Evolutionary conservation across 2,113 vertebrate species (phyloP), one percentile per base, ranked within the genome.

Genomic region (Gorsachius goisagi): DNA sequence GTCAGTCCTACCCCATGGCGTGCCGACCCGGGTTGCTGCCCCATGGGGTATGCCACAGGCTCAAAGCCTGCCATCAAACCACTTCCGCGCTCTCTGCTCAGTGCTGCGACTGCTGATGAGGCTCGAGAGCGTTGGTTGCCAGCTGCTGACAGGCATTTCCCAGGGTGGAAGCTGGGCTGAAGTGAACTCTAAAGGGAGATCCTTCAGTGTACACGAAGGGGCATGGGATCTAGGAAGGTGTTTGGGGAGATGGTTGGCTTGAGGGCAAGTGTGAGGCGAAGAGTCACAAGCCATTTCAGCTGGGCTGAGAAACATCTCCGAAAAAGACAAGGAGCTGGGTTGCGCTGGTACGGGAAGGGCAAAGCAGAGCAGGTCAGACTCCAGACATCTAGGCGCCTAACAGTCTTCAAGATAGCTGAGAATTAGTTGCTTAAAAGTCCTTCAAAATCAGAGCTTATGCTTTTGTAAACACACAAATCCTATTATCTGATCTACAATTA

Each of bases 1-100:
- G 0, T 55, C 39, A 11, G 60, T 32, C 30, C 21, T 41, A 7
- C 39, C n/a, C 37, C 5, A 1, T 9, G n/a, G 52, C 1, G 1
- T 26, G 74, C 63, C 21, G 12, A 27, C 41, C 63, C 26, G 45
- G 28, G 8, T n/a, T 76, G 59, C 47, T 26, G 79, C 35, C 10
- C 44, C 2, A 1, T 6, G n/a, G 18, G 37, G 44, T 12, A 47
- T 37, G 2, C 6, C 1, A 5, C 1, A 12, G 64, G 56, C 56
- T 44, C 2, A 2, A 18, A 23, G 56, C 26, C 39, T 49, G 27
- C 32, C 32, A 28, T 50, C 77, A 20, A 2, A 41, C 17, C 2
- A 1, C 44, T 82, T 35, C 50, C 2, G 6, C 2, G 8, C 33
- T 17, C n/a, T 18, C 62, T 3, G 18, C 27, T 53, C 13, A 1